Conservation (phyloP, 2,113 vertebrate species). For the Anser brachyrhynchus region DNA sequence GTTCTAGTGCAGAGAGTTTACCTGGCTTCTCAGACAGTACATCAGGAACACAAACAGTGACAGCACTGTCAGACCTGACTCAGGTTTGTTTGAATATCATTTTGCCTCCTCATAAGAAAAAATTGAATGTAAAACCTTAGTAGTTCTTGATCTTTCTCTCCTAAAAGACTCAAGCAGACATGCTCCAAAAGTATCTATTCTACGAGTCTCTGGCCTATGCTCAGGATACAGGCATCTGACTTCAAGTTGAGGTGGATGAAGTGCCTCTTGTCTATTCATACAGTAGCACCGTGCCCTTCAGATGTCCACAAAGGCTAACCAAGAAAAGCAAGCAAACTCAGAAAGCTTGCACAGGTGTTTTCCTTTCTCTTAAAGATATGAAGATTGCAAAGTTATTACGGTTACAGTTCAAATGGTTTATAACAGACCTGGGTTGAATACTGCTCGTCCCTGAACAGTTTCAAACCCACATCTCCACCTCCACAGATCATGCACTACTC, state of each 20-base stretch:
- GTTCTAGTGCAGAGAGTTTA: neutral
- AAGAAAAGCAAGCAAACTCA: neutral
- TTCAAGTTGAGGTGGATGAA: neutral
- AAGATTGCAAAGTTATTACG: neutral
- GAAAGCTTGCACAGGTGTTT: neutral
- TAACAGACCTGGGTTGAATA: neutral
- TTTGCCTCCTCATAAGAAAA: neutral
- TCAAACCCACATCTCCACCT: neutral
- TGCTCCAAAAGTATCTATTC: neutral
- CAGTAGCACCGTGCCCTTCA: neutral
- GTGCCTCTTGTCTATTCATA: neutral
- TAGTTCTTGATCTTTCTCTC: neutral
- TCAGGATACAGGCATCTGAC: neutral
- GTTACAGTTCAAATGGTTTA: neutral
- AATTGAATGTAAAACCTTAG: neutral
- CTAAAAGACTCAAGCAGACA: neutral
- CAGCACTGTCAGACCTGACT: fast-evolving
- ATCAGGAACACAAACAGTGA: neutral
- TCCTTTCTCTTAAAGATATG: neutral
- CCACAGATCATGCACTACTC: neutral
- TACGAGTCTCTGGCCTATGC: neutral
- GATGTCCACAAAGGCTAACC: neutral
- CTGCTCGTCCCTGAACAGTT: neutral
- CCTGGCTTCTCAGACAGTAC: neutral
- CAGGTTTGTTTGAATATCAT: neutral